A percentile compares a stretch with the other conserved stretches of the same genome.
Evolutionary conservation across 2,888 invertebrate genomes (phyloP).

Genomic region (Zootermopsis nevadensis): DNA sequence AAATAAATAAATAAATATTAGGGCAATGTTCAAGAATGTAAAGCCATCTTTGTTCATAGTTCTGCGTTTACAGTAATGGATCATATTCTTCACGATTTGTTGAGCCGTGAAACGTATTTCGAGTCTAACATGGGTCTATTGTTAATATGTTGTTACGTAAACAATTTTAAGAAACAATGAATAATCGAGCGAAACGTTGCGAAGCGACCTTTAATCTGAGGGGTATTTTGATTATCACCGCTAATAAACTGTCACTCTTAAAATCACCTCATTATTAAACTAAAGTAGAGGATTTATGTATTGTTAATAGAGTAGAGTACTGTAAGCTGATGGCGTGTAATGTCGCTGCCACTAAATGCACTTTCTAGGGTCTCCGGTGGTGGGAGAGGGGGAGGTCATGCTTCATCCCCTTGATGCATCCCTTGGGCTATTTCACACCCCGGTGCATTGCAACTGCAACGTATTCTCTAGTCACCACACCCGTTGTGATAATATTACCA

Average conservation of each 20-base stretch:
- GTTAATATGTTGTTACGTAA: too few species aligned
- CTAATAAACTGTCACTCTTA: not conserved
- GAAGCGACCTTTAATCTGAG: not conserved
- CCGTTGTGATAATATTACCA: constrained; percentile 4
- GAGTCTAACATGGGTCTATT: too few species aligned
- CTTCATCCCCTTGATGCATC: constrained; percentile 39
- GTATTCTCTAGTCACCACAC: not conserved
- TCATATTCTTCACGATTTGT: too few species aligned
- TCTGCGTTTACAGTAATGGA: too few species aligned
- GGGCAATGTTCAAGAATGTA: too few species aligned
- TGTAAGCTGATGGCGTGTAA: constrained; percentile 26
- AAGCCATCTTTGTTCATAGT: too few species aligned
- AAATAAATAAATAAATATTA: too few species aligned
- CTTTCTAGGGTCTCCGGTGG: constrained; percentile 19
- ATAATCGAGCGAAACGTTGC: too few species aligned
- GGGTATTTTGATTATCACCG: not conserved
- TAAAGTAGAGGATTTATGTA: constrained; percentile 15
- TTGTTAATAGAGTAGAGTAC: constrained; percentile 11
- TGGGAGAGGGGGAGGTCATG: constrained; percentile 1
- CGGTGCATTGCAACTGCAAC: not conserved
- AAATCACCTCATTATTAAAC: constrained; percentile 13
- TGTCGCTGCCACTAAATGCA: not conserved
- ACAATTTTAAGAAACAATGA: too few species aligned
- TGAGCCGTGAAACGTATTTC: too few species aligned
- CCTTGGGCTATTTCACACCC: constrained; percentile 49